Evolutionary conservation across 2,113 vertebrate genomes (phyloP).

Genomic region (Murina feae): DNA sequence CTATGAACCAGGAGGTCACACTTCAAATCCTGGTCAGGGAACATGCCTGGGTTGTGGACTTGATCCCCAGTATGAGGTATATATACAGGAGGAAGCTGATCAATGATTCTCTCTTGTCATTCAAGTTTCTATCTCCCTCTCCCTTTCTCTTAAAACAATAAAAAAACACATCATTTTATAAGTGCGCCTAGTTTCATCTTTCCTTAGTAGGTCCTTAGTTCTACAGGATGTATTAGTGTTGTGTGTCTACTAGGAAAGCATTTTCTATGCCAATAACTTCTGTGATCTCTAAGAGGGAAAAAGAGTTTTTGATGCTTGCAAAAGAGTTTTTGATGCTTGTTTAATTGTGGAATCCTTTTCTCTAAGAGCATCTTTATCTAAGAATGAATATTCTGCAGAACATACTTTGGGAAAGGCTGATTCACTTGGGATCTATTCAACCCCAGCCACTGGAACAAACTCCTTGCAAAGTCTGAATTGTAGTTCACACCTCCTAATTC

Average conservation of each 20-base stretch:
- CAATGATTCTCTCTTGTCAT: too few relatives aligned
- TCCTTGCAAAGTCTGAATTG: not conserved
- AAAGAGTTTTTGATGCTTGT: not conserved
- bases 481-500: not conserved
- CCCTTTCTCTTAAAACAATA: too few relatives aligned
- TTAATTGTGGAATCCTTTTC: not conserved
- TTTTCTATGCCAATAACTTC: not conserved
- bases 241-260: not conserved
- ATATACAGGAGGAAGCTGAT: too few relatives aligned
- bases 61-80: too few relatives aligned
- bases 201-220: not conserved
- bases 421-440: not conserved
- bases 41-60: too few relatives aligned
- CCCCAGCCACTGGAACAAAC: not conserved
- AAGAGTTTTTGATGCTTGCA: not conserved
- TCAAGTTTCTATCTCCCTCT: too few relatives aligned
- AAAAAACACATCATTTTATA: too few relatives aligned
- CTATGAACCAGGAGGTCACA: too few relatives aligned
- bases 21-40: too few relatives aligned
- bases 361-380: not conserved
- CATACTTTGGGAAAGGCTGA: not conserved
- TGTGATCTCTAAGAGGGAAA: not conserved
- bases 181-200: not conserved
- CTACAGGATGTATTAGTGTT: not conserved
- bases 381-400: not conserved